Evolutionary conservation across 2,113 vertebrate species (phyloP).

Genomic region (Smithornis capensis): DNA sequence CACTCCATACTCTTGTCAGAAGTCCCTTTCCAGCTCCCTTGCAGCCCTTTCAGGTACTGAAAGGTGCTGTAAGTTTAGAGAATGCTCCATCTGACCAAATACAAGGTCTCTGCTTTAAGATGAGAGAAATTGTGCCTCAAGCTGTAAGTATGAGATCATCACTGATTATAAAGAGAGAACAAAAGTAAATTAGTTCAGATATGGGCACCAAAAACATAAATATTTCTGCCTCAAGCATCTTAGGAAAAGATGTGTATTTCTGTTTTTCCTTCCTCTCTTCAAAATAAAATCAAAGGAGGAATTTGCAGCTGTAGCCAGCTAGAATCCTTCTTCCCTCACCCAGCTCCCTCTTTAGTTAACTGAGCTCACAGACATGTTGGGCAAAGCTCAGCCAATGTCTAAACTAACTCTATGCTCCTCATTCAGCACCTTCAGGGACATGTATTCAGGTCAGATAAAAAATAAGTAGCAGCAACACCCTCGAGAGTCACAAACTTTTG

Average conservation of each 20-base stretch:
- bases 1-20: background rate
- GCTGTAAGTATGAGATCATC: constrained; percentile 2
- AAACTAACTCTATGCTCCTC: background rate
- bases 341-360: background rate
- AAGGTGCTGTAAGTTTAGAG: background rate
- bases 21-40: background rate
- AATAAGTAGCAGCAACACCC: background rate
- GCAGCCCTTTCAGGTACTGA: background rate
- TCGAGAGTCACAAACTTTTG: background rate
- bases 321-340: background rate
- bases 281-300: constrained; percentile 39
- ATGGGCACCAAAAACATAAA: background rate
- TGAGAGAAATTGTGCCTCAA: constrained; percentile 1
- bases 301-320: constrained; percentile 7
- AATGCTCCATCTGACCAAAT: background rate
- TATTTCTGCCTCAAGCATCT: constrained; percentile 27
- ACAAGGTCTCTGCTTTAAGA: constrained; percentile 4
- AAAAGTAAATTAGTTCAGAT: constrained; percentile 44
- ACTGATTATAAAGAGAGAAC: constrained; percentile 31
- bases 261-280: constrained; percentile 16
- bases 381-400: background rate
- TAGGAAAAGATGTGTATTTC: background rate
- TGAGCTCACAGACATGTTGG: accelerated
- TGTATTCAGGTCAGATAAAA: background rate
- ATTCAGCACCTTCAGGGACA: background rate